Evolutionary conservation across 2,797 vertebrate genomes (phyloP), one percentile per base, ranked within the genome.

Genomic region (Erpetoichthys calabaricus): DNA sequence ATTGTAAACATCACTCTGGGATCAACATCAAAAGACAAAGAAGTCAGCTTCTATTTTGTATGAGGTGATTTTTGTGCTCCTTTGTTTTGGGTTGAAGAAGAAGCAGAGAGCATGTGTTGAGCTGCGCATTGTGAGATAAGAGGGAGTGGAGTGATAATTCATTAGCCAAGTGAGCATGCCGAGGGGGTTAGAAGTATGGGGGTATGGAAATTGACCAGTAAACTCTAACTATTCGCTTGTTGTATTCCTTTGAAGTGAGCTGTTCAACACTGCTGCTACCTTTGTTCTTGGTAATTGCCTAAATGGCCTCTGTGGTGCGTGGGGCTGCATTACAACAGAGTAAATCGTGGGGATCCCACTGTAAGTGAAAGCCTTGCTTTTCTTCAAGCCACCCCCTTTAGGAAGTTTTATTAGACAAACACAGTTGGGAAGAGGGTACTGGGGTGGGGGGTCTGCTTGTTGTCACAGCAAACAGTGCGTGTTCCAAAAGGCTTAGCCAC

Each of bases 261-360:
- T 82, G 81, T 80, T 83, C 72, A 68, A 72, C 81, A 70, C 76
- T 73, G 74, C 74, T 69, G 76, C 73, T 70, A 60, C 72, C 83
- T 85, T 86, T 87, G 83, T 87, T 88, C 85, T 86, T 83, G 80
- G 74, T 87, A 88, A 88, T 88, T 87, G 81, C 80, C 79, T 88
- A 88, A 87, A 87, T 84, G 85, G 85, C 86, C 85, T 87, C 86
- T 66, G 65, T 67, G 83, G 82, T 86, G 81, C 67, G 65, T 52
- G 3, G 73, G 73, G 67, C 76, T 74, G 76, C 65, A 74, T 68
- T 82, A 81, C 84, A 85, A 79, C 77, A 71, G 68, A 79, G 75
- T 80, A 82, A 84, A 88, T 86, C 81, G 79, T 77, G 72, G 79
- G 75, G 79, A 79, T 74, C 80, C 80, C 68, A 67, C 80, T 83